Base-by-base conservation (phyloP, 1,140 invertebrate genomes). In the Oryzaephilus surinamensis region DNA sequence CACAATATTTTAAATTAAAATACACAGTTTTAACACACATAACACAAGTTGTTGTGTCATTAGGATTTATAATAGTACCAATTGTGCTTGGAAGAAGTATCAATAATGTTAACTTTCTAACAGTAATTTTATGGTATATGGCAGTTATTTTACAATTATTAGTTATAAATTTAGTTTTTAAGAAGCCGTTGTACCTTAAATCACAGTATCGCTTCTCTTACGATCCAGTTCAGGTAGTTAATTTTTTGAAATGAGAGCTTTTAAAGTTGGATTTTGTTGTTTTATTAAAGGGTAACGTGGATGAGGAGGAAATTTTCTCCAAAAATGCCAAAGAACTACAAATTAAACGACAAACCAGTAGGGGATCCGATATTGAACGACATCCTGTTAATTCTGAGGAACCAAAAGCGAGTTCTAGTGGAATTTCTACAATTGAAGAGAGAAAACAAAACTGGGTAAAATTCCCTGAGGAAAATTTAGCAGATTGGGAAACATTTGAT, bases 111-210 rank as follows among this genome's bases (percentile, higher is more conserved):
- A 46, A 32, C 30, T 10, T 58, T 3, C 31, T 45, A 2, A 48
- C 52, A 12, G 46, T 58, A 3, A 42, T 61, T 4, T 36, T 59
- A 19, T 59, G 57, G 52, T 60, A 61, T 33, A 55, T 60, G 36
- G 46, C 55, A 6, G 39, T 60, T 16, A 50, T 60, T 16, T 38
- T 61, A 20, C 54, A 57, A 44, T 50, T 55, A 10, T 32, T 58
- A 7, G 27, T 58, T 27, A 31, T 54, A 4, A 45, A 43, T 27
- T 33, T 59, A 13, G 33, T 49, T 4, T 50, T 61, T 27, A 51
- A 45, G 29, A 61, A 61, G 37, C 58, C 58, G 1, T 21, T 38
- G 26, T 61, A 61, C 40, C 40, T 61, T 18, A 61, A 59, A 45
- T 51, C 46, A 8, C 34, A 32, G 28, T 32, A 24, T 6, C 35